Conservation (phyloP, 2,888 invertebrate genomes). For the Coleophora flavipennella region DNA sequence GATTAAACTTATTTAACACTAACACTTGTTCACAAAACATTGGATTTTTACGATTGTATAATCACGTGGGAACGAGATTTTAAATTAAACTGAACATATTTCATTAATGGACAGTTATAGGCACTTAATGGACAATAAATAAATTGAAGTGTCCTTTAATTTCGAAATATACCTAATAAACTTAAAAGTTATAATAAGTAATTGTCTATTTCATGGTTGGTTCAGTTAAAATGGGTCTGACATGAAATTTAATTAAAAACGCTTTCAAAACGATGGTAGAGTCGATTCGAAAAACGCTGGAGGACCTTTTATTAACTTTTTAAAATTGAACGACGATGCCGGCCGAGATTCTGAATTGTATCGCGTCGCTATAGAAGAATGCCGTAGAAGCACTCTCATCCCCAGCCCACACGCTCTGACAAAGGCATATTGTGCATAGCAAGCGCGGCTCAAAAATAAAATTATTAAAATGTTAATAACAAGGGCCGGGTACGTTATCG, state of each 20-base stretch:
- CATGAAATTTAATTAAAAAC: conserved; percentile 13
- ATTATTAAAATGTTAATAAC: conserved; percentile 38
- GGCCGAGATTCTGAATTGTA: neutral
- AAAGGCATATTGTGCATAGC: conserved; percentile 31
- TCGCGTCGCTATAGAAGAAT: neutral
- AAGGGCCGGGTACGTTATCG: conserved; percentile 27
- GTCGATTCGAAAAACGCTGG: conserved; percentile 1
- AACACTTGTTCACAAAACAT: neutral
- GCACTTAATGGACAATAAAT: neutral
- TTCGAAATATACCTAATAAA: conserved; percentile 6
- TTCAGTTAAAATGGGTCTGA: conserved; percentile 25
- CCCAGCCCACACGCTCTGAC: conserved; percentile 27
- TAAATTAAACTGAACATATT: neutral
- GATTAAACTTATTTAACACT: too few relatives aligned
- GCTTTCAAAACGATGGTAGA: conserved; percentile 3
- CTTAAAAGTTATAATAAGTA: conserved; percentile 21
- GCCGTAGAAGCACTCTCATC: conserved; percentile 1
- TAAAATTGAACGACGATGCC: neutral
- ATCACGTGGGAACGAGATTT: too few relatives aligned
- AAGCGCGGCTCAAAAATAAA: conserved; percentile 24
- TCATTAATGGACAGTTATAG: neutral
- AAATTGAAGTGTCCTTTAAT: conserved; percentile 5
- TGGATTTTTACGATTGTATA: neutral
- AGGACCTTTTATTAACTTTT: conserved; percentile 3
- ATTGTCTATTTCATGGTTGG: conserved; percentile 36